Base-by-base conservation (phyloP, 1,140 invertebrate genomes). In the Anoplophora glabripennis region DNA sequence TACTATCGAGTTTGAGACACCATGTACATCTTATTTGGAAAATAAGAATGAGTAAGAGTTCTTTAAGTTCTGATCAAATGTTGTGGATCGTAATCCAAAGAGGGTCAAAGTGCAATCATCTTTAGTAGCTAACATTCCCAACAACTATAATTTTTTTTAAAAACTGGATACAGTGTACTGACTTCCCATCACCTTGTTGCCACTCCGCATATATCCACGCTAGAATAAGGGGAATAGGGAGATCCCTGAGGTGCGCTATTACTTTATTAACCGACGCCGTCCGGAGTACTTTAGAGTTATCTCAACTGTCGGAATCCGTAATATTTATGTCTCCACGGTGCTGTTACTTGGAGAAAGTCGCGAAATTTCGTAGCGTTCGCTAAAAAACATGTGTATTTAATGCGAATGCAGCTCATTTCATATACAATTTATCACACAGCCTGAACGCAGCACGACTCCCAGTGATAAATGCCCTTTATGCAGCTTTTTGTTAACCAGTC, bases 191-290 rank as follows among this genome's bases (percentile, higher is more conserved):
- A 40, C 11, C 38, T 40, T 8, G 2, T 3, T 4, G 38, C 8
- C 11, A 37, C 11, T 40, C 38, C 14, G 8, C 38, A n/a, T 11
- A n/a, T 14, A 11, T n/a, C 38, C 38, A 14, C 2, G 38, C 38
- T 40, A 14, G 11, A 40, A n/a, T n/a, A n/a, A 8, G 14, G 38
- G 38, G 44, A 52, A 7, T 28, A 21, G 53, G 45, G 53, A 35
- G 36, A 44, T 66, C 61, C 64, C 57, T 53, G 45, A 68, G 66
- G 64, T 67, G 64, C 62, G 61, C 66, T 70, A 72, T 68, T 63
- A 72, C 68, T 70, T 70, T 68, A 70, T 70, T 65, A 70, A 70
- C 64, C 68, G 66, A 67, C 66, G 66, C 66, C 64, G 67, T 63
- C 61, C 61, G 61, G 61, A 53, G 63, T 68, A 65, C 52, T 69